phyloP scores from a whole-genome alignment of 2,113 vertebrate genomes.

The Panthera leo region DNA sequence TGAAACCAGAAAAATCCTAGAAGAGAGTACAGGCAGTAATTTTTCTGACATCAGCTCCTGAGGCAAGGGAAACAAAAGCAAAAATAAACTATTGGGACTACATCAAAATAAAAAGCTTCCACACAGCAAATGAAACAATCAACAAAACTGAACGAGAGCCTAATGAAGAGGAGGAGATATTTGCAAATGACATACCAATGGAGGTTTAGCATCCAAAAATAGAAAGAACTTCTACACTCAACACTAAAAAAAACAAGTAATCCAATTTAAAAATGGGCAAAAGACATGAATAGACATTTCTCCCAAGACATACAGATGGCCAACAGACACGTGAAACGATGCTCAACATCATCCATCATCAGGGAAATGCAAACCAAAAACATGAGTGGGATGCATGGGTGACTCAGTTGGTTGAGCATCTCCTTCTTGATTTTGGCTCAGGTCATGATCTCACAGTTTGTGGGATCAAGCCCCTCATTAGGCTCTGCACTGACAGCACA shows the following conservation, averaged over 20 bases:
- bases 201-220: background rate
- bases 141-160: background rate
- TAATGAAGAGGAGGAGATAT: background rate
- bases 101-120: background rate
- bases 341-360: background rate
- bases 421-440: too few species aligned
- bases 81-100: background rate
- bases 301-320: background rate
- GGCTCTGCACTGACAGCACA: too few species aligned
- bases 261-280: background rate
- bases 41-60: background rate
- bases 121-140: background rate
- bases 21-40: background rate
- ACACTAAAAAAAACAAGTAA: background rate
- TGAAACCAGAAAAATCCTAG: background rate
- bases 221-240: background rate
- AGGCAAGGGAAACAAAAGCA: background rate
- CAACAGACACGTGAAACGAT: background rate
- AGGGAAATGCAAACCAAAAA: background rate
- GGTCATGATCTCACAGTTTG: too few species aligned
- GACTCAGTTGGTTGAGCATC: too few species aligned
- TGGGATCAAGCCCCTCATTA: too few species aligned
- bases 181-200: background rate
- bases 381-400: too few species aligned
- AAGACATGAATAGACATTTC: background rate